phyloP scores from a whole-genome alignment of 2,888 invertebrate species.

The Scaptomyza parva region DNA sequence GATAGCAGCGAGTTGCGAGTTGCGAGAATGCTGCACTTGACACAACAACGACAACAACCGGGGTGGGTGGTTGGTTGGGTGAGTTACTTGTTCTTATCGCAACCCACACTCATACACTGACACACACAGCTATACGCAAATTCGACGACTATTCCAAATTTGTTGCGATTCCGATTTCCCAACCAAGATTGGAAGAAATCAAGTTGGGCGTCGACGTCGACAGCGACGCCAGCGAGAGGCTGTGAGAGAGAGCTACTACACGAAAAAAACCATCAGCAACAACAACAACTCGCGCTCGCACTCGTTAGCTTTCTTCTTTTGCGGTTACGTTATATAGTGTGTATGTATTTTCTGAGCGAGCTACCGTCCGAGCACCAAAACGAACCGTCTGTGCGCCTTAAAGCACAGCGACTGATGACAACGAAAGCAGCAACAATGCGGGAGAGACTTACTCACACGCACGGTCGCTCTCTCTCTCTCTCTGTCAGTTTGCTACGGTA shows the following conservation, averaged over 20 bases:
- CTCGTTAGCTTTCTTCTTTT: constrained; percentile 37
- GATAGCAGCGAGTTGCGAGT: constrained; percentile 45
- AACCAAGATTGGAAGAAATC: constrained; percentile 81
- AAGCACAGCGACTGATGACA: constrained; percentile 64
- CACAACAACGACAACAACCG: constrained; percentile 51
- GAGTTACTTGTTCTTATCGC: constrained; percentile 53
- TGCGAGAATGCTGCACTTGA: constrained; percentile 59
- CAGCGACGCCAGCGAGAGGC: constrained; percentile 45
- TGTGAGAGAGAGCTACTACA: constrained; percentile 42
- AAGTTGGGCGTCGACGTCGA: constrained; percentile 59
- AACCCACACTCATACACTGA: not conserved
- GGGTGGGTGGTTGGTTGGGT: constrained; percentile 28
- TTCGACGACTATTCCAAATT: constrained; percentile 78
- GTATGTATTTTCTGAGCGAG: constrained; percentile 11
- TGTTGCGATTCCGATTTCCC: constrained; percentile 78
- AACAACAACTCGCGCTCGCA: constrained; percentile 28
- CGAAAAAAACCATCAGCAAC: constrained; percentile 4
- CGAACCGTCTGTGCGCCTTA: constrained; percentile 55
- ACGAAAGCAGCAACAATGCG: constrained; percentile 18
- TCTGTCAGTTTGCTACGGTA: constrained; percentile 20
- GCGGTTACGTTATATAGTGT: constrained; percentile 43
- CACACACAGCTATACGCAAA: constrained; percentile 45
- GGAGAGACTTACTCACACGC: constrained; percentile 7
- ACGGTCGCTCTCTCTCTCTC: not conserved
- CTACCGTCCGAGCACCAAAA: constrained; percentile 34